A percentile compares a stretch with the other conserved stretches of the same genome.
Conservation (phyloP, 2,888 invertebrate species). For the Mesorhabditis sp. region DNA sequence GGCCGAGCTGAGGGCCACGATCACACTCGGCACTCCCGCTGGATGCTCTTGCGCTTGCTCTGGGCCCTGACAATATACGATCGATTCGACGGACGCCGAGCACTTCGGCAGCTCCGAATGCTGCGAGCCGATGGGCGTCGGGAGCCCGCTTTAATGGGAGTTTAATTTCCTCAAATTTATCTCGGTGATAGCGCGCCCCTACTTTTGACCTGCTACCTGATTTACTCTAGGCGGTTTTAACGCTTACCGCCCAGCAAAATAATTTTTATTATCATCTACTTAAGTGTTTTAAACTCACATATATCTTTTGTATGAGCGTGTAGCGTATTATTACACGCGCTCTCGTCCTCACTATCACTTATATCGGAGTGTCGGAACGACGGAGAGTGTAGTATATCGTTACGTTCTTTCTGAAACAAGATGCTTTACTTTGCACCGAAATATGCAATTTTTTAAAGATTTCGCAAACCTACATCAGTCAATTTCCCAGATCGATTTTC, state of each 20-base stretch:
- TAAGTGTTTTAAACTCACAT: neutral
- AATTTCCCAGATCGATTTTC: neutral
- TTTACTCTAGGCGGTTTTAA: neutral
- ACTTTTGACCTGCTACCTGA: neutral
- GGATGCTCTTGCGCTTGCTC: neutral
- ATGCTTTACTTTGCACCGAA: neutral
- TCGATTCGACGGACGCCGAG: slow-evolving; percentile 1
- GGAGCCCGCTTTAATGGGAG: neutral
- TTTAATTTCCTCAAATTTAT: neutral
- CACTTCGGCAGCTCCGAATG: neutral
- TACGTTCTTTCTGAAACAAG: neutral
- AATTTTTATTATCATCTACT: neutral
- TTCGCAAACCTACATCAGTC: slow-evolving; percentile 1
- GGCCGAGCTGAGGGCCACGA: neutral
- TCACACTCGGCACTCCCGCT: neutral
- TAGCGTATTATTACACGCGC: neutral
- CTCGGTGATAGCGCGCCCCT: neutral
- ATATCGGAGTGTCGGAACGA: slow-evolving; percentile 1
- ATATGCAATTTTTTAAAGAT: neutral
- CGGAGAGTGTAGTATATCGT: neutral
- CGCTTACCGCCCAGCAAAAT: neutral
- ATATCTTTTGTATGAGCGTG: slow-evolving; percentile 6
- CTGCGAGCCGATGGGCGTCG: neutral
- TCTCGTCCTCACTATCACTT: slow-evolving; percentile 6
- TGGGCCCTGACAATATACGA: neutral